A percentile compares a stretch with the other conserved stretches of the same genome.
These are phyloP conservation scores for Vanessa cardui DNA, from an alignment of 2,888 invertebrate genomes.

Conservation along the genomic window DNA sequence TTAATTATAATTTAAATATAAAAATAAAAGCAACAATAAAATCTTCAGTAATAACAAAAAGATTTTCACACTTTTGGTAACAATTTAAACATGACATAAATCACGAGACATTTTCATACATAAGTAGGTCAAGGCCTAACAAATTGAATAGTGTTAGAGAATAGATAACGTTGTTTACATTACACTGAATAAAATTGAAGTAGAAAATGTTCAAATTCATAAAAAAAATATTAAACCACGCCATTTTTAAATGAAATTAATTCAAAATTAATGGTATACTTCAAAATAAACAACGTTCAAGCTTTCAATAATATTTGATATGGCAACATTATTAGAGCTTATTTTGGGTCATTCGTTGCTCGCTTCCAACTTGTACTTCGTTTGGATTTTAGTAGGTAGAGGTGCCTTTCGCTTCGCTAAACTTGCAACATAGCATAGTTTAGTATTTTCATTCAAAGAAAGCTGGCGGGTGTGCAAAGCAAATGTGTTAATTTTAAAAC, in stretches of 20 bases:
- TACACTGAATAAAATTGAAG: constrained; percentile 14
- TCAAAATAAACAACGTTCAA: constrained; percentile 48
- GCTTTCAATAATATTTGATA: constrained; percentile 62
- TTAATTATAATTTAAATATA: background rate
- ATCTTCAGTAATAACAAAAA: background rate
- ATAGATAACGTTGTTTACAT: constrained; percentile 29
- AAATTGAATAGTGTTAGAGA: constrained; percentile 31
- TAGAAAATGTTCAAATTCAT: background rate
- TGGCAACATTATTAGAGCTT: constrained; percentile 79
- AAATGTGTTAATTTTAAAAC: constrained; percentile 61
- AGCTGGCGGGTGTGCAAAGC: constrained; percentile 83
- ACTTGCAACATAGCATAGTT: constrained; percentile 81
- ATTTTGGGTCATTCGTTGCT: constrained; percentile 81
- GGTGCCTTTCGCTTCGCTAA: constrained; percentile 83
- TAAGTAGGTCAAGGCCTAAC: constrained; percentile 68
- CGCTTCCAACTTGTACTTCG: constrained; percentile 79
- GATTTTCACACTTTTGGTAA: background rate
- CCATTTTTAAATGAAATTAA: background rate
- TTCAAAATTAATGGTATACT: background rate
- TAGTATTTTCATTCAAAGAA: constrained; percentile 81
- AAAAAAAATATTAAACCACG: background rate
- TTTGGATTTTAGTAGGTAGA: constrained; percentile 77
- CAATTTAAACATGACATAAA: constrained; percentile 38
- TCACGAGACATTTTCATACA: constrained; percentile 56
- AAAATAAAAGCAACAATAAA: background rate